These are phyloP conservation scores for Taenioides sp. DNA, from an alignment of 2,797 vertebrate genomes.

Conservation along the genomic window DNA sequence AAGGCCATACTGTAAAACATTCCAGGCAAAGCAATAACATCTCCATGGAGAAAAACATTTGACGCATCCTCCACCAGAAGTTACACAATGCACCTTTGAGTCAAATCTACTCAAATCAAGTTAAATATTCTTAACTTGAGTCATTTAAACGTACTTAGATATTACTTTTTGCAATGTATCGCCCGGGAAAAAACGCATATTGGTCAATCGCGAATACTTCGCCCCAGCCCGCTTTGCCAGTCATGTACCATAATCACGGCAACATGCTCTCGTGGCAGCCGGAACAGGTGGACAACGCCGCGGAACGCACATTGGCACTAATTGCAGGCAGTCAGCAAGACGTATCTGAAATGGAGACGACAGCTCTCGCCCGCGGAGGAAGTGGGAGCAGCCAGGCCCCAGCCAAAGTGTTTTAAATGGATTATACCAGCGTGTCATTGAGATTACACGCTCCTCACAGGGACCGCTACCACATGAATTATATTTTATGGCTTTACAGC, in stretches of 20 bases:
- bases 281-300: conserved; percentile 65
- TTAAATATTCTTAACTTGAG: no score
- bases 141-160: no score
- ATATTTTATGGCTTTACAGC: conserved; percentile 70
- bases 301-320: conserved; percentile 56
- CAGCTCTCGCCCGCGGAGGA: conserved; percentile 55
- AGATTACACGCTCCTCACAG: conserved; percentile 75
- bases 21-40: no score
- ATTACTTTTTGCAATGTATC: no score
- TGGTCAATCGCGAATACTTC: background rate
- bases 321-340: conserved; percentile 66
- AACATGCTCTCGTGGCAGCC: conserved; percentile 47
- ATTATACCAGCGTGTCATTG: conserved; percentile 81
- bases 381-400: conserved; percentile 62
- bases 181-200: no score
- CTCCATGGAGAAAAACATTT: no score
- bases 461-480: conserved; percentile 72
- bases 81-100: no score
- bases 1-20: no score
- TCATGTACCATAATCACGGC: conserved; percentile 59
- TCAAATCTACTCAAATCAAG: no score
- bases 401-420: conserved; percentile 81
- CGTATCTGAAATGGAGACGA: conserved; percentile 60
- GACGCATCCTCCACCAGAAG: no score
- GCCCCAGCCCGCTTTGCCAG: conserved; percentile 38